Base-by-base conservation (phyloP, 1,140 invertebrate species). In the Penaeus vannamei region DNA sequence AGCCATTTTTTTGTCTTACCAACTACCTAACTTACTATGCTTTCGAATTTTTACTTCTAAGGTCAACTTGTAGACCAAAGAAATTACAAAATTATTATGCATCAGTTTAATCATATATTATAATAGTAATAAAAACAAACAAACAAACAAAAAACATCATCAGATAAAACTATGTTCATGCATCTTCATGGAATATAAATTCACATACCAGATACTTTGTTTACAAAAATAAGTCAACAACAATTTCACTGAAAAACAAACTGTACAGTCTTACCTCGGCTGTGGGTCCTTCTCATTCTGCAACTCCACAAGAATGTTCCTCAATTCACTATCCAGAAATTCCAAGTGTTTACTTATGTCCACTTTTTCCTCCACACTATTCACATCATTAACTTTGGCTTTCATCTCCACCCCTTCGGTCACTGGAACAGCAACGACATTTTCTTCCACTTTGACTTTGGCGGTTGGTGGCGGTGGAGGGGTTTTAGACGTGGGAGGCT, bases 401-500 rank as follows among this genome's bases (percentile, higher is more conserved):
- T 89, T 89, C 32, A 89, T 61, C 42, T 86, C 87, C 53, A 86
- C 84, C 72, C 89, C 79, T 26, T 86, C 90, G 62, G 32, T 61
- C 69, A 77, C 84, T 77, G 77, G 87, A 22, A 32, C 53, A 29
- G 81, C 64, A 62, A 26, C 64, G n/a, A 59, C 66, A 46, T 62
- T 81, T 82, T 90, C 80, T 64, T 85, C 90, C 84, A 91, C 85
- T 86, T 83, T 83, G 22, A 81, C 42, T 42, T 87, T 87, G 60
- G 22, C 26, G 53, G 80, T 36, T 23, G 86, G 46, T n/a, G 69
- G 79, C 42, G 81, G 83, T 61, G 42, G 82, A 32, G 77, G 62
- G 59, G 22, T 61, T 53, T 77, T 72, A 59, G 62, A 42, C 20
- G 53, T 26, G 46, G 87, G 82, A 22, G 61, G 84, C 92, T 98